phyloP scores from a whole-genome alignment of 2,888 invertebrate genomes.

The Cryptocephalus moraei region DNA sequence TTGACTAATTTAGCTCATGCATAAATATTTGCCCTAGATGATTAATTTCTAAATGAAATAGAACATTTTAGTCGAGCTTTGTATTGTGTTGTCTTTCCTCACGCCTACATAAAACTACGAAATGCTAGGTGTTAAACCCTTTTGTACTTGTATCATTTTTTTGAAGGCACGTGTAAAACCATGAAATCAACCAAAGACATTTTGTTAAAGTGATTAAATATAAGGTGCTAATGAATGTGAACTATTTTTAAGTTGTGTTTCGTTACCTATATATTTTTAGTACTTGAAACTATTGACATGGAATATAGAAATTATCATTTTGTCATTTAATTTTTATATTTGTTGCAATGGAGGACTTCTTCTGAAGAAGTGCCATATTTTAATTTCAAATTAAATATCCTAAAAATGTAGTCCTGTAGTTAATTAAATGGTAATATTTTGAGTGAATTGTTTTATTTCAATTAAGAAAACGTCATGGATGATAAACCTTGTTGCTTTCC shows the following conservation, averaged over 20 bases:
- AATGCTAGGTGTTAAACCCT: too few species aligned
- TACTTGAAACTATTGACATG: conserved; percentile 6
- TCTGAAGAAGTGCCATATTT: conserved; percentile 21
- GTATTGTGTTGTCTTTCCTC: too few species aligned
- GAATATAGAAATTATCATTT: conserved; percentile 12
- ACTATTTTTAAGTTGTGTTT: conserved; percentile 12
- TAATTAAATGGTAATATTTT: conserved; percentile 22
- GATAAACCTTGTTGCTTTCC: too few species aligned
- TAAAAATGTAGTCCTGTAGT: conserved; percentile 24
- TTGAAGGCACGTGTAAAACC: conserved; percentile 5
- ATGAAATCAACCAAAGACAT: conserved; percentile 22
- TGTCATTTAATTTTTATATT: conserved; percentile 14
- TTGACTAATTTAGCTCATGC: too few species aligned
- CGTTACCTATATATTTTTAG: conserved; percentile 19
- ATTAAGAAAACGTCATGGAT: too few species aligned
- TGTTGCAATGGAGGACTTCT: conserved; percentile 17
- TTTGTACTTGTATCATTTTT: too few species aligned
- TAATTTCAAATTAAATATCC: conserved; percentile 14
- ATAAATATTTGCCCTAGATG: too few species aligned
- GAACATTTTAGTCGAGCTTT: neutral
- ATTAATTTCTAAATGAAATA: neutral
- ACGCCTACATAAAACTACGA: too few species aligned
- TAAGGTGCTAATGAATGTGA: conserved; percentile 22
- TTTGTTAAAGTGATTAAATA: conserved; percentile 22
- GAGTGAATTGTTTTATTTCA: neutral